Percentiles rank a stretch among this genome's conserved stretches.
Conservation (phyloP, 2,888 invertebrate species). For the Anarsia innoxiella region DNA sequence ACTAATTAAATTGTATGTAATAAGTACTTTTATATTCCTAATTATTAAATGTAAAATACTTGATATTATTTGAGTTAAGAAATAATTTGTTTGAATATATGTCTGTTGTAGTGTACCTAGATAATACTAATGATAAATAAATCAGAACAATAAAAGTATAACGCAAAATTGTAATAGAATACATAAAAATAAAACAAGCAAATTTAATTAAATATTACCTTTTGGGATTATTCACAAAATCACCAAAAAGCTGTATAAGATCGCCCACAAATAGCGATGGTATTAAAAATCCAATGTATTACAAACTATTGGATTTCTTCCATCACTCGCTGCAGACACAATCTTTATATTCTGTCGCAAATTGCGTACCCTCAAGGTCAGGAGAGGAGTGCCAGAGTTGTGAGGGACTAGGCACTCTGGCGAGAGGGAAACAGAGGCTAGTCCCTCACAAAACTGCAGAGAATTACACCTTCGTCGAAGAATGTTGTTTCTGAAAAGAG, state of each 20-base stretch:
- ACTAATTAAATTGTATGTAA: too few relatives aligned
- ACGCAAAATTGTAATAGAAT: neutral
- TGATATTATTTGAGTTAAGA: neutral
- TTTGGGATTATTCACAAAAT: slow-evolving; percentile 17
- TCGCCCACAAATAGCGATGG: slow-evolving; percentile 68
- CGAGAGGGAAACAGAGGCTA: slow-evolving; percentile 46
- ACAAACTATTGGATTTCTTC: slow-evolving; percentile 67
- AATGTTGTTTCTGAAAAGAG: too few relatives aligned
- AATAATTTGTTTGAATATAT: neutral
- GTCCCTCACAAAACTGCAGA: slow-evolving; percentile 53
- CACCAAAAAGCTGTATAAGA: slow-evolving; percentile 38
- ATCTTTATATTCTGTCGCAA: slow-evolving; percentile 29
- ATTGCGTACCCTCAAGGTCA: slow-evolving; percentile 37
- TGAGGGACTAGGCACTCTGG: slow-evolving; percentile 48
- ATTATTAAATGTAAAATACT: neutral
- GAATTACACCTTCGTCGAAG: too few relatives aligned
- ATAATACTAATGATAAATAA: neutral
- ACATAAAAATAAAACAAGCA: neutral
- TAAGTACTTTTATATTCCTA: too few relatives aligned
- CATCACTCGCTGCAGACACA: slow-evolving; percentile 63
- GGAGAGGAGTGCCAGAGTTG: slow-evolving; percentile 43
- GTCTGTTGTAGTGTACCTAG: neutral
- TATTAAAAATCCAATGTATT: slow-evolving; percentile 64
- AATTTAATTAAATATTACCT: neutral
- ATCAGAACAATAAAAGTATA: neutral